phyloP scores from a whole-genome alignment of 2,797 vertebrate species.

The Micromesistius poutassou region DNA sequence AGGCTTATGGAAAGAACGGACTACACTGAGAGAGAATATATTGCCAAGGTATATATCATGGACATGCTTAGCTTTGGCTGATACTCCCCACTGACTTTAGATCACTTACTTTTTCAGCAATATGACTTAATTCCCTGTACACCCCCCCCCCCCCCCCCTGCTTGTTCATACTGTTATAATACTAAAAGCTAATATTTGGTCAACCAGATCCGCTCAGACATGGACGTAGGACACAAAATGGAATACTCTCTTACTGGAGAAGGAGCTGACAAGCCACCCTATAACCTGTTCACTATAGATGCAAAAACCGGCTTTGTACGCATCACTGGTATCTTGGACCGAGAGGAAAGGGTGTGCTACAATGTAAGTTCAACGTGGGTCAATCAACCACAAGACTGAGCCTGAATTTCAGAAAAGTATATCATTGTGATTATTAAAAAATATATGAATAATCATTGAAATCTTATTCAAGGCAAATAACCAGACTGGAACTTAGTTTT shows the following conservation, averaged over 20 bases:
- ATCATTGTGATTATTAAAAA: neutral
- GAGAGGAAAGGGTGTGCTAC: conserved; percentile 75
- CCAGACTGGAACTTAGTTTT: conserved; percentile 61
- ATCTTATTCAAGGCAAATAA: neutral
- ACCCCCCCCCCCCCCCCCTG: too few relatives aligned
- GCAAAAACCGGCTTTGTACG: conserved; percentile 76
- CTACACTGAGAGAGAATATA: conserved; percentile 75
- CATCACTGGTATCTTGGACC: conserved; percentile 78
- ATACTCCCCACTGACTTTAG: neutral
- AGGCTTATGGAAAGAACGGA: conserved; percentile 80
- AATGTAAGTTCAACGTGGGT: conserved; percentile 57
- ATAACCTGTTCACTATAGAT: conserved; percentile 80
- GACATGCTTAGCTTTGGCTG: neutral
- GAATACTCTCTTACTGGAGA: conserved; percentile 81
- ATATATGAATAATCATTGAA: neutral
- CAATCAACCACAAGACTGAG: neutral
- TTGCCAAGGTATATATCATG: conserved; percentile 80
- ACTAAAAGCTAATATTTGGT: neutral
- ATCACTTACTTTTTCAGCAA: neutral
- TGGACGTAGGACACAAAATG: conserved; percentile 53
- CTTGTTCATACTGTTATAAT: neutral
- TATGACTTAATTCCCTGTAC: neutral
- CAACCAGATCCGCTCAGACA: conserved; percentile 86
- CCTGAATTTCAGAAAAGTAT: neutral
- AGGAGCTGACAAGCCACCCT: conserved; percentile 79